Percentiles rank a stretch among this genome's conserved stretches.
phyloP scores from a whole-genome alignment of 2,888 invertebrate species.

The Xestia c-nigrum region DNA sequence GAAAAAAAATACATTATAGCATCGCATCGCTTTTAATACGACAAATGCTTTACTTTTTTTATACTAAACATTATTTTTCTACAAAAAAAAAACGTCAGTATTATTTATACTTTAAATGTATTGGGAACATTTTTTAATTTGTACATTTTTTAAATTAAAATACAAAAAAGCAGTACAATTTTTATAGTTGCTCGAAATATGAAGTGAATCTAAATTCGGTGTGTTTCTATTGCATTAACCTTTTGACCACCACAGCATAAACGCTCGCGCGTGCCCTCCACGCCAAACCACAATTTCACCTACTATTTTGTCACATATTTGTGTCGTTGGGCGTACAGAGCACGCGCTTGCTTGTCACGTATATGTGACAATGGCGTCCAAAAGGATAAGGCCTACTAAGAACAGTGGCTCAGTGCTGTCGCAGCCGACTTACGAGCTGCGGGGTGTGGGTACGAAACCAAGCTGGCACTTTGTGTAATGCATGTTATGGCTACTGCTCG shows the following conservation, averaged over 20 bases:
- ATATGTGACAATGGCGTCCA: no score
- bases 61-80: conserved; percentile 27
- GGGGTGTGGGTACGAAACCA: neutral
- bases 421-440: neutral
- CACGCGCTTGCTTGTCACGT: no score
- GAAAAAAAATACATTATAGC: neutral
- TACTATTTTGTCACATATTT: no score
- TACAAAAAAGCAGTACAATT: conserved; percentile 49
- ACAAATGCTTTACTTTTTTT: conserved; percentile 44
- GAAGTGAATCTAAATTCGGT: conserved; percentile 11
- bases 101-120: conserved; percentile 64
- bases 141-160: conserved; percentile 29
- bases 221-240: conserved; percentile 43
- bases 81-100: conserved; percentile 55
- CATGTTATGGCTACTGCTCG: neutral
- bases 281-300: no score
- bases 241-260: no score
- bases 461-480: neutral
- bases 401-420: neutral
- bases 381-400: neutral
- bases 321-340: no score
- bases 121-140: conserved; percentile 33
- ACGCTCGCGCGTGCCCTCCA: no score
- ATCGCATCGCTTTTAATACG: conserved; percentile 41
- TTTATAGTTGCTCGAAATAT: conserved; percentile 23